phyloP scores from a whole-genome alignment of 2,888 invertebrate species.

The Drosophila acutilabella region DNA sequence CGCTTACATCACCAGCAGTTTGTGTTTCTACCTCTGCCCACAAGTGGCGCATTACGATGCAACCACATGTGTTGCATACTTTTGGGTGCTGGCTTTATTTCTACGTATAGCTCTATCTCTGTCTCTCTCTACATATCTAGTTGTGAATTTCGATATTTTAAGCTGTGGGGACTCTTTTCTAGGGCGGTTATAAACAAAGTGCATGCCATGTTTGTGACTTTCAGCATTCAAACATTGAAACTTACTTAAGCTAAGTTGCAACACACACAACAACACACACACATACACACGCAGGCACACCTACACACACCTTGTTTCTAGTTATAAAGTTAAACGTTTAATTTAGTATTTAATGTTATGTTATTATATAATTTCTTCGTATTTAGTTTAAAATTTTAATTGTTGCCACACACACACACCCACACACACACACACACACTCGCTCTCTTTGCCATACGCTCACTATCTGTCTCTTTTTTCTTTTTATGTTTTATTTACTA shows the following conservation, averaged over 20 bases:
- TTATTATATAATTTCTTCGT: conserved; percentile 34
- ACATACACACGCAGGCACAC: conserved; percentile 5
- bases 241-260: conserved; percentile 60
- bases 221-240: conserved; percentile 65
- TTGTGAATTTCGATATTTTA: neutral
- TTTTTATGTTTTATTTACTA: conserved; percentile 33
- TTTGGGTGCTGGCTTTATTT: conserved; percentile 24
- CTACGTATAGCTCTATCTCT: neutral
- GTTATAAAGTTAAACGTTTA: conserved; percentile 44
- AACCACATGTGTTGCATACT: conserved; percentile 26
- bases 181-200: conserved; percentile 43
- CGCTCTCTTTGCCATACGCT: conserved; percentile 17
- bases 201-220: conserved; percentile 70
- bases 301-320: conserved; percentile 14
- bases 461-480: conserved; percentile 48
- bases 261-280: conserved; percentile 24
- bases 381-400: conserved; percentile 33
- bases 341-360: conserved; percentile 56
- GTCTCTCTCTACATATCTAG: neutral
- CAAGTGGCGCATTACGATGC: conserved; percentile 6
- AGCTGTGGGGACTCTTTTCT: neutral
- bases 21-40: neutral
- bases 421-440: conserved; percentile 14
- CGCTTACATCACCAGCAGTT: neutral
- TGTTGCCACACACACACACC: conserved; percentile 28